Percentiles rank a stretch among this genome's conserved stretches.
phyloP scores from a whole-genome alignment of 2,113 vertebrate species.

The Daphoenositta chrysoptera region DNA sequence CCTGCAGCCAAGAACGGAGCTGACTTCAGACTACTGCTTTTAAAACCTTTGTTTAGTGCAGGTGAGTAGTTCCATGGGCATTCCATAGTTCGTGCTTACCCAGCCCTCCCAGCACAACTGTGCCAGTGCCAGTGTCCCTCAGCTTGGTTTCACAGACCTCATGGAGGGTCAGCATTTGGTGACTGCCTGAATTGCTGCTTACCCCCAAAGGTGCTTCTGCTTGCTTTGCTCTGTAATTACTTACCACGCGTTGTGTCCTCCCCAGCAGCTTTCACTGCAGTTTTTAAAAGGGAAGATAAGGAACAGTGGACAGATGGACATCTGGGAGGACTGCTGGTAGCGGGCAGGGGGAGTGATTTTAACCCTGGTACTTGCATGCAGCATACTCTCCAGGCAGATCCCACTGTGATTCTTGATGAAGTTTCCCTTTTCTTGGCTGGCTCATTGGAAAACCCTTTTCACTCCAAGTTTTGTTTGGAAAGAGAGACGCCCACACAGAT shows the following conservation, averaged over 20 bases:
- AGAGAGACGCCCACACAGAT: background rate
- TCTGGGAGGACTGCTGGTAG: background rate
- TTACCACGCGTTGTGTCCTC: accelerated
- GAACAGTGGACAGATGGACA: background rate
- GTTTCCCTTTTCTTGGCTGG: background rate
- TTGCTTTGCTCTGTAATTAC: background rate
- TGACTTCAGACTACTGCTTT: background rate
- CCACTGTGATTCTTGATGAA: background rate
- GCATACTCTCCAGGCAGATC: background rate
- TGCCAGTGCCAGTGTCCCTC: background rate
- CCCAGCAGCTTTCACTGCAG: background rate
- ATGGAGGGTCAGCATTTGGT: background rate
- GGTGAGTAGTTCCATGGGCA: background rate
- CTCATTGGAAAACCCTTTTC: background rate
- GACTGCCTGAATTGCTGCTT: background rate
- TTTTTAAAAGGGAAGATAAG: background rate
- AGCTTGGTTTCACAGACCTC: background rate
- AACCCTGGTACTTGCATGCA: background rate
- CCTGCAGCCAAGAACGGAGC: accelerated
- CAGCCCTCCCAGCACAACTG: background rate
- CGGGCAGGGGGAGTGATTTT: background rate
- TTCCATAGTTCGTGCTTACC: background rate
- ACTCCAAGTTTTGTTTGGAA: background rate
- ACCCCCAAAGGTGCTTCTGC: background rate
- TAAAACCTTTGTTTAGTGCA: background rate